These are phyloP conservation scores for Scaptomyza parva DNA, from an alignment of 2,888 invertebrate genomes.

Conservation along the genomic window DNA sequence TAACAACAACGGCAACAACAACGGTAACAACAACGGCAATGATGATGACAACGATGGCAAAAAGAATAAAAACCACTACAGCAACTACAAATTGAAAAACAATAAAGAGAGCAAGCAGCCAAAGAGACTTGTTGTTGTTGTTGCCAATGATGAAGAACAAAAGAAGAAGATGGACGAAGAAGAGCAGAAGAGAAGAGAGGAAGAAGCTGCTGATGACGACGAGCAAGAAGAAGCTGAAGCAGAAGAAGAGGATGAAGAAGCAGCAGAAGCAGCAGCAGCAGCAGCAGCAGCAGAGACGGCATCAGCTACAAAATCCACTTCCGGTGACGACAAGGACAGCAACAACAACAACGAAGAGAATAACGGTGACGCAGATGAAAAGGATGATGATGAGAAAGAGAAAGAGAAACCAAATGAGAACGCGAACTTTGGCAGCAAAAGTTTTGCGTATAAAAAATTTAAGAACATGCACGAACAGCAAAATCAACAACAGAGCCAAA, in stretches of 20 bases:
- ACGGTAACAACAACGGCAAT: conserved; percentile 24
- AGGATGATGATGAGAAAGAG: conserved; percentile 24
- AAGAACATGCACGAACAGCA: conserved; percentile 64
- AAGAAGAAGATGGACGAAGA: conserved; percentile 1
- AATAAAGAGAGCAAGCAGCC: conserved; percentile 54
- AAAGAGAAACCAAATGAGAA: conserved; percentile 18
- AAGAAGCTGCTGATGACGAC: too few species aligned
- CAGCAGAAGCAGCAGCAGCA: not conserved
- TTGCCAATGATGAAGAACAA: conserved; percentile 46
- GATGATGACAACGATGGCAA: conserved; percentile 29
- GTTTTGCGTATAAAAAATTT: conserved; percentile 71
- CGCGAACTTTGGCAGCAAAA: conserved; percentile 63
- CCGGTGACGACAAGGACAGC: conserved; percentile 33
- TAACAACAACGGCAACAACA: conserved; percentile 26
- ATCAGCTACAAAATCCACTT: conserved; percentile 50
- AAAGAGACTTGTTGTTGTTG: conserved; percentile 47
- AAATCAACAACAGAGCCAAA: conserved; percentile 53
- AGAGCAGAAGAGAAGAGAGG: too few species aligned
- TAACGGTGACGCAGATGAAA: conserved; percentile 24
- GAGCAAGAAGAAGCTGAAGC: not conserved
- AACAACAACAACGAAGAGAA: conserved; percentile 8
- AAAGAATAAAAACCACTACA: conserved; percentile 46
- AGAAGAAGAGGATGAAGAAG: not conserved
- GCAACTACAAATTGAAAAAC: conserved; percentile 69
- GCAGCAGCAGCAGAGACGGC: conserved; percentile 4